Evolutionary conservation across 2,797 vertebrate species (phyloP), one percentile per base, ranked within the genome.

Genomic region (Phyllotis vaccarum): DNA sequence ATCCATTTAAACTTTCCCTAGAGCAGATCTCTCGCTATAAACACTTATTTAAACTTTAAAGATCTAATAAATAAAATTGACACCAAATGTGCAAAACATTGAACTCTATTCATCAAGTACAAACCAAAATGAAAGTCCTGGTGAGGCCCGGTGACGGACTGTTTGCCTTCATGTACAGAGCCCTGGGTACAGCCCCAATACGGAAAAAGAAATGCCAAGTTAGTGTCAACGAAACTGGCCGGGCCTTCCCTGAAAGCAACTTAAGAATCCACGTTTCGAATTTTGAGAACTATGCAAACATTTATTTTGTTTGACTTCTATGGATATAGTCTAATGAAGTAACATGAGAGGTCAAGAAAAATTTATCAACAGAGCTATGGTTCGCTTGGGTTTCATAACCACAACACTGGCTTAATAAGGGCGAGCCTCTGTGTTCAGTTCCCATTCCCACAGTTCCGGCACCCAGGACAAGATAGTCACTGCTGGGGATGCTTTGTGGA

Each of bases 1-100:
- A 16, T 37, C 56, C 10, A 64, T 76, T 86, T 91, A 74, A 64
- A 76, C 81, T 96, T 93, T 93, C 75, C 62, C 68, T 96, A 96
- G 7, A 90, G 62, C 7, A 95, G n/a, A 93, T 70, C 5, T 37
- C 37, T 19, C 89, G 46, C 80, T 68, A 86, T n/a, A 76, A 95
- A 54, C n/a, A 91, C 31, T 60, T 68, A 93, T 74, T 68, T 62
- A 46, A 95, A 91, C 94, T 12, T 46, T 78, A 60, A 95, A 93
- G 54, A 88, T 87, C 60, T 88, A 87, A 64, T 78, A 93, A 81
- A 68, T 74, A 91, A 91, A 97, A 93, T 56, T 2, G 7, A 86
- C 5, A 90, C 16, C 68, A 56, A 95, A 82, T 76, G 37, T 76
- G 16, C 58, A 93, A 90, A 86, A 74, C 31, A 75, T 78, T 86